phyloP scores from a whole-genome alignment of 2,888 invertebrate species.

The Ichneumon xanthorius region DNA sequence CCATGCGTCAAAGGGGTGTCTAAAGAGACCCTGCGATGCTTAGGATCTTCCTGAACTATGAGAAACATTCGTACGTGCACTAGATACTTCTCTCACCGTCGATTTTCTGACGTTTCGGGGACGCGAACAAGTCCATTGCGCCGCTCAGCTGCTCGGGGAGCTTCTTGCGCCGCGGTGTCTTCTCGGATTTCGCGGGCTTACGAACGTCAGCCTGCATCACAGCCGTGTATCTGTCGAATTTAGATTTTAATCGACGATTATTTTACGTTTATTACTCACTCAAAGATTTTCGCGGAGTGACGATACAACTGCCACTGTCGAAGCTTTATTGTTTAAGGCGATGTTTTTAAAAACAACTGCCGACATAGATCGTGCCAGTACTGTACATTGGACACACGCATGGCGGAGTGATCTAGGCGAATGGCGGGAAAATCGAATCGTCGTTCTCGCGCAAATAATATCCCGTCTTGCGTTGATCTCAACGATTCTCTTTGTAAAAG shows the following conservation, averaged over 20 bases:
- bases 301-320: background rate
- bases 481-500: background rate
- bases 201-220: conserved; percentile 74
- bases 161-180: conserved; percentile 79
- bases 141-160: conserved; percentile 76
- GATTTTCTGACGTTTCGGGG: conserved; percentile 82
- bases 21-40: conserved; percentile 17
- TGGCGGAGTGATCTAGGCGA: conserved; percentile 57
- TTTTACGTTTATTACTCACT: background rate
- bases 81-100: conserved; percentile 81
- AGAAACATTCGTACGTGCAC: conserved; percentile 60
- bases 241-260: background rate
- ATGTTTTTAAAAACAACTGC: conserved; percentile 78
- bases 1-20: conserved; percentile 70
- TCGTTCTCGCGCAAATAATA: conserved; percentile 11
- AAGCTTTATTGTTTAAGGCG: conserved; percentile 70
- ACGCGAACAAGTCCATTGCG: conserved; percentile 82
- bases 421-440: conserved; percentile 68
- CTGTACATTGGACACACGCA: conserved; percentile 61
- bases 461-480: background rate
- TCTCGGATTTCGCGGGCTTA: conserved; percentile 81
- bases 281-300: background rate
- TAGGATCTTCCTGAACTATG: conserved; percentile 69
- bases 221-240: background rate
- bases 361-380: conserved; percentile 64